A percentile compares a stretch with the other conserved stretches of the same genome.
Evolutionary conservation across 2,113 vertebrate genomes (phyloP).

Genomic region (Todiramphus chloris): DNA sequence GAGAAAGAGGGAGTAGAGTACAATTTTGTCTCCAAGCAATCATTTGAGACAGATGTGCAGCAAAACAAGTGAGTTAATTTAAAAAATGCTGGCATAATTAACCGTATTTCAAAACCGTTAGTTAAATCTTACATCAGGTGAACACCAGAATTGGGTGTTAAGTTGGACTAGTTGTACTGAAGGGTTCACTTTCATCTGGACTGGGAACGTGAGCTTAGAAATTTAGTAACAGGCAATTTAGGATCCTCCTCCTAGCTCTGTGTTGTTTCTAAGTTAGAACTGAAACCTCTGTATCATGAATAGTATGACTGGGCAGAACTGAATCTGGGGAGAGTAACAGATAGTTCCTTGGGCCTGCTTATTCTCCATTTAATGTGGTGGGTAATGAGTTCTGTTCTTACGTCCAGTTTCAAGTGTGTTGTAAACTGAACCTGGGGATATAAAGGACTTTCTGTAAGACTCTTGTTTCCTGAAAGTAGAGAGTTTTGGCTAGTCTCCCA

Average conservation of each 20-base stretch:
- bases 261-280: neutral
- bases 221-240: neutral
- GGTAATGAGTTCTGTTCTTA: neutral
- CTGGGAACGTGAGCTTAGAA: neutral
- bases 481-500: neutral
- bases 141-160: neutral
- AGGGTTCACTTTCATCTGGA: neutral
- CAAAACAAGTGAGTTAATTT: constrained; percentile 82
- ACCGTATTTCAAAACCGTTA: neutral
- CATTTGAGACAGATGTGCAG: constrained; percentile 88
- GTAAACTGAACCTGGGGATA: neutral
- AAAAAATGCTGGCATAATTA: neutral
- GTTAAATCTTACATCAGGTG: neutral
- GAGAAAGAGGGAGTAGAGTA: constrained; percentile 94
- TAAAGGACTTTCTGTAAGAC: neutral
- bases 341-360: neutral
- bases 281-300: neutral
- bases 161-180: neutral
- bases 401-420: neutral
- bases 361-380: neutral
- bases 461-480: neutral
- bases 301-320: neutral
- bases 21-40: constrained; percentile 89
- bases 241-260: no score
- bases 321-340: neutral